Base-by-base conservation (phyloP, 2,888 invertebrate genomes). In the Hedychridium roseum region DNA sequence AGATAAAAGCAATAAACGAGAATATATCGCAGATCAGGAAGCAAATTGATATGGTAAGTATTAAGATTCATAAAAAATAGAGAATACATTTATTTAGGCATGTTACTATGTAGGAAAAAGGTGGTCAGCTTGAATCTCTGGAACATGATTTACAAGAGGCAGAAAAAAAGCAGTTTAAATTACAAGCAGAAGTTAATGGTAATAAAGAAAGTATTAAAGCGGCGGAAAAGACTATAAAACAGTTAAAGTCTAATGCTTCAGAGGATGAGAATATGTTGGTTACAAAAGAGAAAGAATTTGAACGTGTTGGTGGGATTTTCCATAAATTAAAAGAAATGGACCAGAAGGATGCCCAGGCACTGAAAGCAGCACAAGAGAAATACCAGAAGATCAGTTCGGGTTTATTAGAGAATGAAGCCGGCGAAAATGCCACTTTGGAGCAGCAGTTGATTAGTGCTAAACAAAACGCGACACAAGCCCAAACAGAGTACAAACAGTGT, bases 391-490 rank as follows among this genome's bases (percentile, higher is more conserved):
- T 95, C 28, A 90, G 88, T 69, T 84, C 90, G 21, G 97, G 97
- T 6, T 82, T 91, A 64, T 85, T 90, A 28, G 88, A 90, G 40
- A 90, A 88, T 58, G 90, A 88, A 12, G 86, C 88, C 52, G 93
- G 93, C 0, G 85, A 87, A 68, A 87, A 91, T 3, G 90, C 91
- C 23, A 91, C 96, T 0, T 82, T 97, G 42, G 92, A 93, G 73
- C 92, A 94, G 60, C 95, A 95, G 75, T 84, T 97, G 14, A 94
- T 94, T 76, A 86, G 90, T 70, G 90, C 91, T 0, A 89, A 92
- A 72, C 86, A 89, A 62, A 86, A 85, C 40, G 85, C 89, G 0
- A 86, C 89, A 5, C 86, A 88, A 68, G 89, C 91, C 0, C 86
- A 88, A 52, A 94, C 94, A 0, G 88, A 90, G 54, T 86, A 87